phyloP scores from a whole-genome alignment of 2,888 invertebrate genomes.

The Drosophila kokeensis region DNA sequence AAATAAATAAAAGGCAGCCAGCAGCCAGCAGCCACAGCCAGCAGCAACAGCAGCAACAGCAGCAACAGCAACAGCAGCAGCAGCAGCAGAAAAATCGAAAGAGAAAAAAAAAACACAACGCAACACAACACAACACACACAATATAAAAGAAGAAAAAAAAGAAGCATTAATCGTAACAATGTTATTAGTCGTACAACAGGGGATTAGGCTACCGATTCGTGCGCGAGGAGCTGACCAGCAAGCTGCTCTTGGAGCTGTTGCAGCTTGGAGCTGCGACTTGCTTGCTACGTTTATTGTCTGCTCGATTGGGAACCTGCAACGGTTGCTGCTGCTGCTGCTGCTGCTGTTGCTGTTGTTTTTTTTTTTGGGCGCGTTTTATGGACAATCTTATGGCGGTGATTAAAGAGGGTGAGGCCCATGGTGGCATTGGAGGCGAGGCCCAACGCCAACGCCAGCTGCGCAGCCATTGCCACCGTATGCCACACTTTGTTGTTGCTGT shows the following conservation, averaged over 20 bases:
- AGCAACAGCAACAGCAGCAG: slow-evolving; percentile 27
- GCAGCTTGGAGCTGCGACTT: slow-evolving; percentile 30
- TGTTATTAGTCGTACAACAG: slow-evolving; percentile 85
- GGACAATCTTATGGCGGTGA: slow-evolving; percentile 79
- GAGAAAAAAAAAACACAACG: slow-evolving; percentile 15
- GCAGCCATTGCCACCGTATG: slow-evolving; percentile 62
- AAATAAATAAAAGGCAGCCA: slow-evolving; percentile 72
- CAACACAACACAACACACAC: slow-evolving; percentile 28
- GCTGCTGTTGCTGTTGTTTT: slow-evolving; percentile 11
- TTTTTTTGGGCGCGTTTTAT: slow-evolving; percentile 71
- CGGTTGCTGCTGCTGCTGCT: slow-evolving; percentile 40
- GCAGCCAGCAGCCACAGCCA: slow-evolving; percentile 29
- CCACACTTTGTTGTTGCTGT: slow-evolving; percentile 57
- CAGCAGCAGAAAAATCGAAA: slow-evolving; percentile 43
- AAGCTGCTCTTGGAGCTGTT: slow-evolving; percentile 34
- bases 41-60: slow-evolving; percentile 23
- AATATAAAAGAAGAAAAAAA: slow-evolving; percentile 60
- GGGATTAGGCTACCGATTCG: slow-evolving; percentile 85
- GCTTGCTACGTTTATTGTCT: slow-evolving; percentile 56
- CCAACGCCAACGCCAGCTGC: slow-evolving; percentile 61
- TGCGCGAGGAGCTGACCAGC: slow-evolving; percentile 60
- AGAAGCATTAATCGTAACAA: slow-evolving; percentile 85
- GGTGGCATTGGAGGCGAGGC: slow-evolving; percentile 56
- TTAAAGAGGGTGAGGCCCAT: slow-evolving; percentile 69
- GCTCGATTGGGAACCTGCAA: slow-evolving; percentile 59